Conservation (phyloP, 1,140 invertebrate species). For the Zeugodacus cucurbitae region DNA sequence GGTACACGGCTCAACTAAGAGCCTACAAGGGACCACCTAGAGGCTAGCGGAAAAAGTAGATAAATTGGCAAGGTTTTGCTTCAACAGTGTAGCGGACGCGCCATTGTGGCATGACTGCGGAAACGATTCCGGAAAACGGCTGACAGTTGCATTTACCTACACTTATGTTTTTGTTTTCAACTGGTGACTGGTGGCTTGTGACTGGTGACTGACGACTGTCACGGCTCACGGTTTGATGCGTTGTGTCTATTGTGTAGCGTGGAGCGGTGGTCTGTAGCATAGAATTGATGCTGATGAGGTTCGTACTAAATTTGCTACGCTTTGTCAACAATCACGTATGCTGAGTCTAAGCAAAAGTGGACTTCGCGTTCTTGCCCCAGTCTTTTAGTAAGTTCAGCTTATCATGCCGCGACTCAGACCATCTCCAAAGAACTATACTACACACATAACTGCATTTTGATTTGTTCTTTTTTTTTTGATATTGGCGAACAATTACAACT, state of each 20-base stretch:
- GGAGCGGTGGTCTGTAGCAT: not conserved
- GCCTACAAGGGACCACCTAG: not conserved
- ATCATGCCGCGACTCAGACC: not conserved
- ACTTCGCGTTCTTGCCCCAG: not conserved
- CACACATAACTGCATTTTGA: not conserved
- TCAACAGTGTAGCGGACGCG: not conserved
- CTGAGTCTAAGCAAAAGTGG: not conserved
- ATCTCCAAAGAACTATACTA: not conserved
- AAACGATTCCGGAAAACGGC: not conserved
- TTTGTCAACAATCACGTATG: not conserved
- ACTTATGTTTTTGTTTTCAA: constrained; percentile 1
- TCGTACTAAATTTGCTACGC: not conserved
- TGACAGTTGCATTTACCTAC: constrained; percentile 29
- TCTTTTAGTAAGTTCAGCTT: not conserved
- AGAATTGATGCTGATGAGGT: constrained; percentile 13
- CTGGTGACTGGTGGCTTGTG: not conserved
- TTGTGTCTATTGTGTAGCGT: not conserved
- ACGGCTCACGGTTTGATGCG: not conserved
- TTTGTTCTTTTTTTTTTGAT: not conserved
- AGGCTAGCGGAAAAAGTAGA: not conserved
- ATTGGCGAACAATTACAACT: not conserved
- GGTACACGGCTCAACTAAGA: not conserved
- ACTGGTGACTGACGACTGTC: not conserved
- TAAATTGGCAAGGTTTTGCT: not conserved
- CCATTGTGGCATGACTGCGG: constrained; percentile 2